These are phyloP conservation scores for Mactra quadrangularis DNA, from an alignment of 1,140 invertebrate species.

Conservation along the genomic window DNA sequence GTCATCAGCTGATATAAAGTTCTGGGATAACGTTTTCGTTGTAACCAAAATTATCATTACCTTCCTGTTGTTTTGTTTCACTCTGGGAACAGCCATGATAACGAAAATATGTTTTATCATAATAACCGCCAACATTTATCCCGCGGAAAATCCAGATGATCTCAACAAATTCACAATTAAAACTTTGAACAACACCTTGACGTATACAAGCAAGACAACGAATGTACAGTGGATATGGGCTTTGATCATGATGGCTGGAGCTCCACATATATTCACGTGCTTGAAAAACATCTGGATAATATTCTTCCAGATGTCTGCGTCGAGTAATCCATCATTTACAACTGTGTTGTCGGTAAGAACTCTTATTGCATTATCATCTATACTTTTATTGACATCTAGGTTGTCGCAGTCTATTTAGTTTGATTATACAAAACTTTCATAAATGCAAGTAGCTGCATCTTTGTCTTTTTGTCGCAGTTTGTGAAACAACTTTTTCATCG, in stretches of 20 bases:
- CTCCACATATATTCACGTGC: slow-evolving; percentile 63
- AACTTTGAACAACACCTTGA: not conserved
- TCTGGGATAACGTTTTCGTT: slow-evolving; percentile 47
- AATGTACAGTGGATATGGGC: slow-evolving; percentile 70
- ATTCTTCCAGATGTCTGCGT: slow-evolving; percentile 44
- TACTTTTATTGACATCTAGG: not conserved
- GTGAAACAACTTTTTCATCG: no score
- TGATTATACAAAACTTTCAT: no score
- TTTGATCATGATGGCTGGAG: slow-evolving; percentile 61
- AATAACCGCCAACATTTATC: slow-evolving; percentile 66
- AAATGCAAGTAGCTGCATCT: no score
- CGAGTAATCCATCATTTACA: not conserved
- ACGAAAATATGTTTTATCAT: slow-evolving; percentile 62
- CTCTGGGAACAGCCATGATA: slow-evolving; percentile 61
- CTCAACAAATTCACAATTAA: slow-evolving; percentile 10
- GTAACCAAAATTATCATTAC: slow-evolving; percentile 60
- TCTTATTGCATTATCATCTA: not conserved
- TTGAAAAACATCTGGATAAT: slow-evolving; percentile 42
- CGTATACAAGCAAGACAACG: not conserved
- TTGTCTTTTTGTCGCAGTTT: no score
- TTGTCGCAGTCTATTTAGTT: not conserved
- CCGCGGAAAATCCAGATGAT: not conserved
- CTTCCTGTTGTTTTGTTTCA: slow-evolving; percentile 53
- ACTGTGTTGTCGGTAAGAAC: slow-evolving; percentile 23
- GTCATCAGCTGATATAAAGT: slow-evolving; percentile 34